phyloP scores from a whole-genome alignment of 2,113 vertebrate genomes.

The Erythrocercus mccallii region DNA sequence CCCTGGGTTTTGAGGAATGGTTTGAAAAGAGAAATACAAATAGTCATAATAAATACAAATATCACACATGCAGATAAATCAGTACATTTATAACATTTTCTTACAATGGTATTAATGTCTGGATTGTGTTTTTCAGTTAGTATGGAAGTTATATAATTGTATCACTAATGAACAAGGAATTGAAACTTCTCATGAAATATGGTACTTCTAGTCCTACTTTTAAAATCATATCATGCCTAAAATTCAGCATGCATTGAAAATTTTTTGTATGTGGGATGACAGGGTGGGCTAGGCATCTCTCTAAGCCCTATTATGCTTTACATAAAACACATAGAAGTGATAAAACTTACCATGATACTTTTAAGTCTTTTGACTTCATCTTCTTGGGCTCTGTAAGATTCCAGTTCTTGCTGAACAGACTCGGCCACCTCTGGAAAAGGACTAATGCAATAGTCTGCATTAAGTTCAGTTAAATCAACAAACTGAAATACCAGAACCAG shows the following conservation, averaged over 20 bases:
- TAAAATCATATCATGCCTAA: neutral
- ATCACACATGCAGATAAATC: neutral
- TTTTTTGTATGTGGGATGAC: neutral
- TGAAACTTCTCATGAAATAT: neutral
- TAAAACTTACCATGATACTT: constrained; percentile 90
- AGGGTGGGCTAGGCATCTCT: neutral
- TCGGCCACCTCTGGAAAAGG: constrained; percentile 97
- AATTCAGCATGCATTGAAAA: neutral
- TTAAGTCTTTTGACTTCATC: constrained; percentile 97
- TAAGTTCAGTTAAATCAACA: constrained; percentile 17
- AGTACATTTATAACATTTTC: neutral
- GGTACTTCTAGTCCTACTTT: neutral
- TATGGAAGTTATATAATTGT: neutral
- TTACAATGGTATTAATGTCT: neutral
- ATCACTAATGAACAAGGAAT: neutral
- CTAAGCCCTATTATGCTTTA: neutral
- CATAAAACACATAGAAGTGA: neutral
- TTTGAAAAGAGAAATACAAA: neutral
- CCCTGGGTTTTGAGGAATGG: constrained; percentile 73
- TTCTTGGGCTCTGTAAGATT: constrained; percentile 92
- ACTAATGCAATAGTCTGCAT: constrained; percentile 70
- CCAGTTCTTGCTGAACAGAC: constrained; percentile 94
- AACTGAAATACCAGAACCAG: neutral
- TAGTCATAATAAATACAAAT: neutral
- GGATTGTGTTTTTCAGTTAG: neutral